phyloP scores from a whole-genome alignment of 2,888 invertebrate genomes.

The Cotesia congregata region DNA sequence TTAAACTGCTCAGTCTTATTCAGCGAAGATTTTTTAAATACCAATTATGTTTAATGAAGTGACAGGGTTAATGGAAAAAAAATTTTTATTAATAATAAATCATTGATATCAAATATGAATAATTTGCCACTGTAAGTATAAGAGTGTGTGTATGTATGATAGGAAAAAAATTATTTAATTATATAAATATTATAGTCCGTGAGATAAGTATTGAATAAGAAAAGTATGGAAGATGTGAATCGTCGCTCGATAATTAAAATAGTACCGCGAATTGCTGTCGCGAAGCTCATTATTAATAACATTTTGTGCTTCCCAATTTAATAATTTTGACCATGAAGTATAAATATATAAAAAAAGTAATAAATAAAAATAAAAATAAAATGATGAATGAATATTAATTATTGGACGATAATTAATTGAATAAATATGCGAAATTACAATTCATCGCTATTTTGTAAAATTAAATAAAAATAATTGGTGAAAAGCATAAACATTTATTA shows the following conservation, averaged over 20 bases:
- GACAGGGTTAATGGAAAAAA: conserved; percentile 6
- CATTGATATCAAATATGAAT: background rate
- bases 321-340: conserved; percentile 10
- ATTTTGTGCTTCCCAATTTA: conserved; percentile 24
- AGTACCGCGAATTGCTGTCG: conserved; percentile 4
- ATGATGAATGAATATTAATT: background rate
- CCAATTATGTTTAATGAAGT: background rate
- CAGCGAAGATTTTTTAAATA: background rate
- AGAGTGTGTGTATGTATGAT: background rate
- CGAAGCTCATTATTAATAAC: conserved; percentile 18
- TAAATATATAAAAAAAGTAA: background rate
- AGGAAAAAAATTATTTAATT: conserved; percentile 1
- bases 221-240: conserved; percentile 9
- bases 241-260: background rate
- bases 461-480: conserved; percentile 4
- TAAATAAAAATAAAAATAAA: background rate
- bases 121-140: background rate
- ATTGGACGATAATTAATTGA: conserved; percentile 1
- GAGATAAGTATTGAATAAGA: conserved; percentile 5
- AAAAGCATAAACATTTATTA: background rate
- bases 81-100: background rate
- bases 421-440: conserved; percentile 23
- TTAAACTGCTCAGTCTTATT: conserved; percentile 14
- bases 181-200: conserved; percentile 13
- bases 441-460: conserved; percentile 12